Evolutionary conservation across 2,888 invertebrate species (phyloP).

Genomic region (Drosophila neonasuta): DNA sequence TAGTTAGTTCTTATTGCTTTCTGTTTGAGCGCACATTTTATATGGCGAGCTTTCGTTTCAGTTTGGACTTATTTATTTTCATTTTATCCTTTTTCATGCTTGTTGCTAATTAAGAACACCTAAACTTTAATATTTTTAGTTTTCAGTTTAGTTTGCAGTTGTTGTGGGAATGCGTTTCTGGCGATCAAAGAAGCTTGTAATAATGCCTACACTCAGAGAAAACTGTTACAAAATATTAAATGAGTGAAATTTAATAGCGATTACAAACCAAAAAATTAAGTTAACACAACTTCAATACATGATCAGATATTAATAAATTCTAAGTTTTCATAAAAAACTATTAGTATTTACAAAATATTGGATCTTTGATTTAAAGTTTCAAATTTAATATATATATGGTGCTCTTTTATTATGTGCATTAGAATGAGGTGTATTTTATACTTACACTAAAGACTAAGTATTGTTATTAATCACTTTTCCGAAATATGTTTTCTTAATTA

Average conservation of each 20-base stretch:
- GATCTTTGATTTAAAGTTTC: too few relatives aligned
- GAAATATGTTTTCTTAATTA: too few relatives aligned
- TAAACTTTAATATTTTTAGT: conserved; percentile 26
- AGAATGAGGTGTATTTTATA: too few relatives aligned
- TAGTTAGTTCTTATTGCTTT: conserved; percentile 34
- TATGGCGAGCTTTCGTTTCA: conserved; percentile 37
- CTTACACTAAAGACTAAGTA: too few relatives aligned
- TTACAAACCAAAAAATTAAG: too few relatives aligned
- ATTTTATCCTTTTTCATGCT: conserved; percentile 39
- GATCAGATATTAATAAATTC: too few relatives aligned
- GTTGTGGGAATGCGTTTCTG: neutral
- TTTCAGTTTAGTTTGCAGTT: conserved; percentile 12
- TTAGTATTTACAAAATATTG: too few relatives aligned
- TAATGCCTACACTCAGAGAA: neutral
- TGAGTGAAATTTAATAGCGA: neutral
- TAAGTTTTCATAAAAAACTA: too few relatives aligned
- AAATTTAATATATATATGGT: too few relatives aligned
- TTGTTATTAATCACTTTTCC: too few relatives aligned
- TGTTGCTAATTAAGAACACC: conserved; percentile 56
- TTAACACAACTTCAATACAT: too few relatives aligned
- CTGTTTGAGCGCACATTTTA: conserved; percentile 54
- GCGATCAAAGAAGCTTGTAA: neutral
- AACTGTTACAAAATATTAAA: neutral
- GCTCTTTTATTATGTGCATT: too few relatives aligned
- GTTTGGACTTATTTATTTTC: conserved; percentile 34